Base-by-base conservation (phyloP, 2,888 invertebrate species). In the Drosophila subsilvestris region DNA sequence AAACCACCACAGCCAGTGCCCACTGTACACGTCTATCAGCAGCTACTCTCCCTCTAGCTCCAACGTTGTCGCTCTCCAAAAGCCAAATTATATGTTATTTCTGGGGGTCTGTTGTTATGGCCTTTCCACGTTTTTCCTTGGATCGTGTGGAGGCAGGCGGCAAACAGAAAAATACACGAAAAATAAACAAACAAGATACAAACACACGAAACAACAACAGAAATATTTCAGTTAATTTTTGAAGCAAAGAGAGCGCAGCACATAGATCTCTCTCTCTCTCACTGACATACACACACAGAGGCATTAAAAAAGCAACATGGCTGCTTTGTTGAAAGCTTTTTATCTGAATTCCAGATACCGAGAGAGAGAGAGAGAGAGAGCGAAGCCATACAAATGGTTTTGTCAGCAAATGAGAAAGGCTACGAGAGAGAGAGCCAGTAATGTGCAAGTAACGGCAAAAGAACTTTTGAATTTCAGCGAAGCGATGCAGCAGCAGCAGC, bases 291-390 rank as follows among this genome's bases (percentile, higher is more conserved):
- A 44, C 62, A 71, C 56, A 72, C 49, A 44, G n/a, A 20, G 22
- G 50, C 9, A 51, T 47, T 62, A 27, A 63, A 88, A 82, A 85
- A 85, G 80, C 89, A 85, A 85, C 49, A 85, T 85, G 85, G 85
- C 85, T 89, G 85, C 89, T 85, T 76, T 84, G 62, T 77, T 14
- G 55, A 88, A 85, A 85, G 85, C 85, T 85, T 85, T 88, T 86
- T 73, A 83, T 89, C 89, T 82, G 82, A 82, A 88, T 82, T 47
- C 32, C 61, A 76, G 48, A 76, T 82, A 83, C 86, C 68, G 44
- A 73, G 74, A 63, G 60, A 67, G 79, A 63, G 25, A 51, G 50
- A 47, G 37, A 6, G 49, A 42, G 48, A 72, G 63, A 59, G 66
- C 43, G 76, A 76, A 75, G 60, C 76, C 72, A 68, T 73, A 73